These are phyloP conservation scores for Noctua fimbriata DNA, from an alignment of 2,888 invertebrate genomes.

Conservation along the genomic window DNA sequence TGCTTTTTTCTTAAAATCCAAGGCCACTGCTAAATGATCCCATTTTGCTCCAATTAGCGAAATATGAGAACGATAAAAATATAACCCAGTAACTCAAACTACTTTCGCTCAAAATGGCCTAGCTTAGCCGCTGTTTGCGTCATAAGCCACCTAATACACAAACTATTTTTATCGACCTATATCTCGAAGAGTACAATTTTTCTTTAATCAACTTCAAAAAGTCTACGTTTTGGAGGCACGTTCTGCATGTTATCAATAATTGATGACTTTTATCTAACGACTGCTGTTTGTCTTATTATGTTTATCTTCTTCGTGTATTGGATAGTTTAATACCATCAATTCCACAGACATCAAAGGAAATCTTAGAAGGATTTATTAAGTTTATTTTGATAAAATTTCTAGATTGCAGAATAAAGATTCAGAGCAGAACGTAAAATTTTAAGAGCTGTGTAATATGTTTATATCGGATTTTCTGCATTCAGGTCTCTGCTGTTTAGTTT, in stretches of 20 bases:
- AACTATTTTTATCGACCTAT: conserved; percentile 52
- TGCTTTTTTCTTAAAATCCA: not conserved
- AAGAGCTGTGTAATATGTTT: conserved; percentile 8
- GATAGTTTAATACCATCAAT: conserved; percentile 18
- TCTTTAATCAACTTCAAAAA: conserved; percentile 45
- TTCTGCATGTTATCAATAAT: conserved; percentile 46
- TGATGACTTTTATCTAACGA: conserved; percentile 37
- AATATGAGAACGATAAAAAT: conserved; percentile 4
- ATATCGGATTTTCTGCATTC: conserved; percentile 15
- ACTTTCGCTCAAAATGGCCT: conserved; percentile 20
- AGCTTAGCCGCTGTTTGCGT: conserved; percentile 37
- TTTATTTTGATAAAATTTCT: conserved; percentile 19
- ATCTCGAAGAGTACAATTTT: conserved; percentile 36
- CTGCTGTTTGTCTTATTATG: conserved; percentile 7
- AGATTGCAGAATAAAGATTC: conserved; percentile 13
- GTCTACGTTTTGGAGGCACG: conserved; percentile 26
- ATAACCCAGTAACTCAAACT: conserved; percentile 18
- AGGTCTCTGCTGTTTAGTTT: conserved; percentile 9
- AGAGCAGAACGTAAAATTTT: conserved; percentile 30
- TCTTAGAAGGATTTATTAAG: conserved; percentile 5
- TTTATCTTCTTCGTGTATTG: conserved; percentile 9
- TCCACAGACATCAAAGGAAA: conserved; percentile 9
- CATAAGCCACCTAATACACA: conserved; percentile 44
- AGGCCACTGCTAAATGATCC: not conserved
- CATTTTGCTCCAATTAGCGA: not conserved